phyloP scores from a whole-genome alignment of 2,797 vertebrate genomes.

The Leptatherina wallacei region DNA sequence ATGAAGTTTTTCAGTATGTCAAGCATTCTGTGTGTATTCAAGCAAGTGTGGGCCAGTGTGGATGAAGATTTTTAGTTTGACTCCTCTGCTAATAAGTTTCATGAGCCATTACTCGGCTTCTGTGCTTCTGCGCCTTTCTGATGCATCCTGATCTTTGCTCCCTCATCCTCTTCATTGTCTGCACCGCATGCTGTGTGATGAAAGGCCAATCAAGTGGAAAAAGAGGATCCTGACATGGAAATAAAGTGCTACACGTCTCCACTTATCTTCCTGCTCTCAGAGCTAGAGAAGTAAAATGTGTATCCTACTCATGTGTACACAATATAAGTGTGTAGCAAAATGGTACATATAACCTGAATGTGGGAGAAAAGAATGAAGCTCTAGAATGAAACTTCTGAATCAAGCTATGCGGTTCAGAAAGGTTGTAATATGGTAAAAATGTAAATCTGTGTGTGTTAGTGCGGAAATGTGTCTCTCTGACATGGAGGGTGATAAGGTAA shows the following conservation, averaged over 20 bases:
- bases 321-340: conserved; percentile 24
- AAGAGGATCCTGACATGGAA: conserved; percentile 64
- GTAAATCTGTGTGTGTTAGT: conserved; percentile 3
- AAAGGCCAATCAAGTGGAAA: conserved; percentile 72
- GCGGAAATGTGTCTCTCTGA: conserved; percentile 18
- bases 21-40: background rate
- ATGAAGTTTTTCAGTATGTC: background rate
- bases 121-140: conserved; percentile 36
- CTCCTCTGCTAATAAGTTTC: conserved; percentile 18
- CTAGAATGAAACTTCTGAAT: background rate
- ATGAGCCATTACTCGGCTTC: conserved; percentile 36
- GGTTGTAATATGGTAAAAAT: conserved; percentile 14
- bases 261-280: conserved; percentile 57
- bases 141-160: conserved; percentile 31
- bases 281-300: conserved; percentile 46
- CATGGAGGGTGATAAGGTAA: conserved; percentile 44
- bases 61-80: background rate
- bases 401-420: conserved; percentile 2
- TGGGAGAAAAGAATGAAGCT: conserved; percentile 3
- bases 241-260: conserved; percentile 62
- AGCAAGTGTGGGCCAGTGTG: background rate
- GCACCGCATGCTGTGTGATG: conserved; percentile 70
- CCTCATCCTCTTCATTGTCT: conserved; percentile 55
- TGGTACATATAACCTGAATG: background rate
- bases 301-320: conserved; percentile 42